phyloP scores from a whole-genome alignment of 2,797 vertebrate genomes.

The Mycteria americana region DNA sequence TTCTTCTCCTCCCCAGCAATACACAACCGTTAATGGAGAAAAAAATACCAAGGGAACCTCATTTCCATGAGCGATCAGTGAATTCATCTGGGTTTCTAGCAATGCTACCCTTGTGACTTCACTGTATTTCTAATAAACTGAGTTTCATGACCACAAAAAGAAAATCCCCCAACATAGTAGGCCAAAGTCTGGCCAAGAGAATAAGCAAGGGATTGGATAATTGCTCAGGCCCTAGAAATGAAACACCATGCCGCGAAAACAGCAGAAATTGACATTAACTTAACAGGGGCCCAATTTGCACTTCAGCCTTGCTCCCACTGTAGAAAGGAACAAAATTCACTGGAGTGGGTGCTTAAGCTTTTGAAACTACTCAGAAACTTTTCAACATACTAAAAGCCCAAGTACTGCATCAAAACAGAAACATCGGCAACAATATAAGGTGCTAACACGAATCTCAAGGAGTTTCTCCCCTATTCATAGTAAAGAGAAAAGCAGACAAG shows the following conservation, averaged over 20 bases:
- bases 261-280: not conserved
- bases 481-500: not conserved
- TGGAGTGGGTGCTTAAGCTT: not conserved
- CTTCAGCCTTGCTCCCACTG: not conserved
- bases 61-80: not conserved
- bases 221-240: not conserved
- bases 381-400: not conserved
- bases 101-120: not conserved
- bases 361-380: not conserved
- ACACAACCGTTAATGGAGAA: not conserved
- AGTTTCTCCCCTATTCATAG: not conserved
- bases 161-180: fast-evolving
- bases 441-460: not conserved
- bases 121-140: not conserved
- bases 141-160: not conserved
- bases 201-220: not conserved
- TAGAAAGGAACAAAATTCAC: not conserved
- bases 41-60: not conserved
- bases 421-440: not conserved
- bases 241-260: not conserved
- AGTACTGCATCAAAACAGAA: not conserved
- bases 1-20: not conserved
- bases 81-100: not conserved
- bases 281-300: not conserved
- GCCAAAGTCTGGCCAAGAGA: not conserved